These are phyloP conservation scores for Perithous albicinctus DNA, from an alignment of 2,888 invertebrate genomes.

Conservation along the genomic window DNA sequence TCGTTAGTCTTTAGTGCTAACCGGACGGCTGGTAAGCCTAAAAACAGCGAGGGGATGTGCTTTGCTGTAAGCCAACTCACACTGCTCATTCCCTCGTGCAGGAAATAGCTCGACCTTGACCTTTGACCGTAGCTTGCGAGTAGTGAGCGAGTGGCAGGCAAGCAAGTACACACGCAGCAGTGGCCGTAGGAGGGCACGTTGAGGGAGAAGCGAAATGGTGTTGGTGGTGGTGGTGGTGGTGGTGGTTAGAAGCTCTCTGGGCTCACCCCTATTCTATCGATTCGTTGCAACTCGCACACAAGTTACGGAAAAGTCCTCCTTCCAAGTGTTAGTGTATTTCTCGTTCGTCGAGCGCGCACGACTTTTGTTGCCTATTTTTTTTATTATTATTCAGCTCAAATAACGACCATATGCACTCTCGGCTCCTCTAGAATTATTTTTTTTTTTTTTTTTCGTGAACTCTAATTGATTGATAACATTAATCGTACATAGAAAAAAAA, in stretches of 20 bases:
- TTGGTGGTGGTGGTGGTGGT: constrained; percentile 54
- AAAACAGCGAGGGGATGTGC: constrained; percentile 43
- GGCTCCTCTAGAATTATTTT: not conserved
- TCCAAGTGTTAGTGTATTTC: not conserved
- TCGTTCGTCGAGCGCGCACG: not conserved
- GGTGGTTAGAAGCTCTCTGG: constrained; percentile 60
- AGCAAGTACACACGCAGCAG: constrained; percentile 21
- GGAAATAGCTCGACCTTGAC: constrained; percentile 82
- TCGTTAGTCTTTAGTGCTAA: not conserved
- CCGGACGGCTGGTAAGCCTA: constrained; percentile 32
- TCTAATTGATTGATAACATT: not conserved
- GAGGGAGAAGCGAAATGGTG: constrained; percentile 72
- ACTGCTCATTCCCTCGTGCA: constrained; percentile 76
- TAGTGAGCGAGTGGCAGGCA: constrained; percentile 45
- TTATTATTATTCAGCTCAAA: not conserved
- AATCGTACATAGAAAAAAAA: not conserved
- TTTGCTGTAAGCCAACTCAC: too few relatives aligned
- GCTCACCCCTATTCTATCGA: constrained; percentile 66
- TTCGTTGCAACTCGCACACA: constrained; percentile 46
- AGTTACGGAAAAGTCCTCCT: constrained; percentile 13
- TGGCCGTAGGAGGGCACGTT: constrained; percentile 51
- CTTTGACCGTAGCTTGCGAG: constrained; percentile 76
- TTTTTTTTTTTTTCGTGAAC: not conserved
- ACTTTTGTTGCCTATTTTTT: constrained; percentile 29
- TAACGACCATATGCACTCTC: not conserved